Conservation (phyloP, 2,888 invertebrate species). For the Belgica antarctica region DNA sequence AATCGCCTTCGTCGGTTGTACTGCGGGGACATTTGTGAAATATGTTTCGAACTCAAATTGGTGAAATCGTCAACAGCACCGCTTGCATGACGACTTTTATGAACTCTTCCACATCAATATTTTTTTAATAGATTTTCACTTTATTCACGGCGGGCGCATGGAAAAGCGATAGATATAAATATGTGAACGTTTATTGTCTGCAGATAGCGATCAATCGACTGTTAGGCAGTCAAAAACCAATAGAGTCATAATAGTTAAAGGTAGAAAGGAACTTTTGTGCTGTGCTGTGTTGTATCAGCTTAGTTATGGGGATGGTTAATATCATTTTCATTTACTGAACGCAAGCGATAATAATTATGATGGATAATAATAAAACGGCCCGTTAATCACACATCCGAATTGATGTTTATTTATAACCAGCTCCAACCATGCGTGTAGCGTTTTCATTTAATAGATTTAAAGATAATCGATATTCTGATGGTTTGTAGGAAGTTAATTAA, state of each 20-base stretch:
- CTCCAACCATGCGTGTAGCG: slow-evolving; percentile 35
- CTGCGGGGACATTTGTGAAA: too few species aligned
- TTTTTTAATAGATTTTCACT: background rate
- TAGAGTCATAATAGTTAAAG: slow-evolving; percentile 18
- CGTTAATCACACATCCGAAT: slow-evolving; percentile 11
- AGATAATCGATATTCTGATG: slow-evolving; percentile 35
- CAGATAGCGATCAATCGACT: background rate
- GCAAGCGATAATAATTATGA: slow-evolving; percentile 35
- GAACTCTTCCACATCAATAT: too few species aligned
- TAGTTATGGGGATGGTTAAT: slow-evolving; percentile 16
- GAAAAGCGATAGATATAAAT: background rate
- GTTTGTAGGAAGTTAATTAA: slow-evolving; percentile 38
- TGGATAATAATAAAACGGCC: slow-evolving; percentile 22
- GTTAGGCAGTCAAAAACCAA: slow-evolving; percentile 5
- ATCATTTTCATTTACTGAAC: slow-evolving; percentile 38
- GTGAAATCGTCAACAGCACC: too few species aligned
- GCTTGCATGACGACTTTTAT: too few species aligned
- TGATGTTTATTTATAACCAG: slow-evolving; percentile 36
- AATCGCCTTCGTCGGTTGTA: too few species aligned
- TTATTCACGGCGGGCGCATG: background rate
- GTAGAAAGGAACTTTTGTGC: background rate
- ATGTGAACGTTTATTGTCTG: background rate
- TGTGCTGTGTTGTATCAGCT: too few species aligned
- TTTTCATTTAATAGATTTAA: slow-evolving; percentile 25
- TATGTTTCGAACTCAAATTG: too few species aligned